Conservation (phyloP, 2,888 invertebrate genomes). For the Pteria penguin region DNA sequence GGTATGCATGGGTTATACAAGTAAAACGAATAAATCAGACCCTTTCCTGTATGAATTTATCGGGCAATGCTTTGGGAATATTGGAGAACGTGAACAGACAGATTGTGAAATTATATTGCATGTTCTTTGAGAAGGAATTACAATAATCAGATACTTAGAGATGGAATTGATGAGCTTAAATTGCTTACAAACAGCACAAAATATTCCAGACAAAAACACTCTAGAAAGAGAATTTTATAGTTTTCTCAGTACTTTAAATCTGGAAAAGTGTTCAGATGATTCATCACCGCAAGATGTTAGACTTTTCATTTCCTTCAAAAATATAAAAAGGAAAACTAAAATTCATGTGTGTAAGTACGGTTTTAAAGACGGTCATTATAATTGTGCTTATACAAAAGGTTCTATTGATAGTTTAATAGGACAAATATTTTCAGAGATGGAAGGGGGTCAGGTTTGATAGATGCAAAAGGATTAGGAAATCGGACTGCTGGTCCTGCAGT, state of each 20-base stretch:
- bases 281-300: neutral
- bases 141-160: neutral
- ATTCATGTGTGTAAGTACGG: neutral
- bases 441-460: conserved; percentile 4
- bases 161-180: neutral
- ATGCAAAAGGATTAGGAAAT: neutral
- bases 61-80: too few species aligned
- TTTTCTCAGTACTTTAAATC: neutral
- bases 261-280: neutral
- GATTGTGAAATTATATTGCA: too few species aligned
- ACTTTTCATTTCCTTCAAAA: neutral
- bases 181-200: neutral
- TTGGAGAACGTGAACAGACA: too few species aligned
- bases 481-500: neutral
- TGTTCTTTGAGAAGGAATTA: too few species aligned
- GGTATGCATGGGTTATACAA: too few species aligned
- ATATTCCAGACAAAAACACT: neutral
- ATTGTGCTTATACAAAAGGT: conserved; percentile 8
- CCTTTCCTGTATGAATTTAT: too few species aligned
- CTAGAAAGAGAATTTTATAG: neutral
- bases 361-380: neutral
- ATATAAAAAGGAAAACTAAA: neutral
- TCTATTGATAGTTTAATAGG: conserved; percentile 18
- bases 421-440: conserved; percentile 15
- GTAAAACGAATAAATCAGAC: too few species aligned